These are phyloP conservation scores for Drosophila tsacasi DNA, from an alignment of 1,140 invertebrate genomes.

Conservation along the genomic window DNA sequence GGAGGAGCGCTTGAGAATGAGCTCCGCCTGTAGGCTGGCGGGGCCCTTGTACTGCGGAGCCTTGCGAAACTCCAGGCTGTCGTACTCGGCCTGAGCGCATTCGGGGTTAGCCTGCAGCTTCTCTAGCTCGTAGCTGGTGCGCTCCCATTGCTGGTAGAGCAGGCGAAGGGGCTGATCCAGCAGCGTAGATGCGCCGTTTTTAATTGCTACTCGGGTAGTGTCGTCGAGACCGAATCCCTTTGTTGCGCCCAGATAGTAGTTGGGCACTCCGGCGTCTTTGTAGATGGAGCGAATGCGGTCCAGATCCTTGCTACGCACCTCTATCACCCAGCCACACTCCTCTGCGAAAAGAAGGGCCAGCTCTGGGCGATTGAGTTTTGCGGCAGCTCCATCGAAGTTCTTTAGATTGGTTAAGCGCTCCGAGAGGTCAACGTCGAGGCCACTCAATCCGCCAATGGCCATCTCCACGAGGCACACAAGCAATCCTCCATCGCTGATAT, in stretches of 20 bases:
- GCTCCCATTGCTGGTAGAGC: conserved; percentile 95
- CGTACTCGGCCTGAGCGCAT: conserved; percentile 93
- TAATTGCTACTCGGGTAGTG: conserved; percentile 88
- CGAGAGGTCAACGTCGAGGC: conserved; percentile 89
- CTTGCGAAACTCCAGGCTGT: conserved; percentile 87
- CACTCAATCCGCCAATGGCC: conserved; percentile 96
- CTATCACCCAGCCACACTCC: conserved; percentile 96
- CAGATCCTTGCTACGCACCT: conserved; percentile 88
- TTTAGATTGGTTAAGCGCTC: conserved; percentile 33
- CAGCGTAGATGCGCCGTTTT: conserved; percentile 87
- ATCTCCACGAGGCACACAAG: conserved; percentile 96
- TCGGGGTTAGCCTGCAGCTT: conserved; percentile 91
- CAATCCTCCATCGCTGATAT: conserved; percentile 98
- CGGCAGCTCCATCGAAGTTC: conserved; percentile 18
- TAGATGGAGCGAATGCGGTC: conserved; percentile 88
- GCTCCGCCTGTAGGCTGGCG: conserved; percentile 89
- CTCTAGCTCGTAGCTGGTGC: conserved; percentile 97
- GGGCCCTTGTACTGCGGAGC: conserved; percentile 89
- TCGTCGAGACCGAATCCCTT: conserved; percentile 88
- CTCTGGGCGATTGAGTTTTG: conserved; percentile 83
- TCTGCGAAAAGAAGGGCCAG: conserved; percentile 94
- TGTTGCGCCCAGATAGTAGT: conserved; percentile 90
- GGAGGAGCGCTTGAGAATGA: conserved; percentile 73
- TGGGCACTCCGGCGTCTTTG: conserved; percentile 87
- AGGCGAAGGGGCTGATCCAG: conserved; percentile 88